Evolutionary conservation across 1,140 invertebrate species (phyloP).

Genomic region (Lordiphosa collinella): DNA sequence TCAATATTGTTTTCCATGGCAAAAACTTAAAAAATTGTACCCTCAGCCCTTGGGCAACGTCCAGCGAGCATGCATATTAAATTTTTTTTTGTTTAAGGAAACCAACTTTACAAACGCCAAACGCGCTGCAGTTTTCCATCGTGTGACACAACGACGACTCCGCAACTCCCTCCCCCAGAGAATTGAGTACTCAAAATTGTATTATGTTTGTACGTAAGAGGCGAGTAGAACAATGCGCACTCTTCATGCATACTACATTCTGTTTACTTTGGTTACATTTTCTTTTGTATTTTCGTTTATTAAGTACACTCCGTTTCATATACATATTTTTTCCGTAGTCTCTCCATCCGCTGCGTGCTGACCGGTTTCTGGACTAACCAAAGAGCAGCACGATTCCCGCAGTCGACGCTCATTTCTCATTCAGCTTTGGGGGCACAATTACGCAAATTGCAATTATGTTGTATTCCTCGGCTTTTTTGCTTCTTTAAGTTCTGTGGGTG

Average conservation of each 20-base stretch:
- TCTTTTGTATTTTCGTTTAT: slow-evolving; percentile 59
- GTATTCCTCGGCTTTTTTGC: slow-evolving; percentile 48
- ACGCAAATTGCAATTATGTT: slow-evolving; percentile 69
- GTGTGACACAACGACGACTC: slow-evolving; percentile 25
- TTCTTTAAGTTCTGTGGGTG: slow-evolving; percentile 10
- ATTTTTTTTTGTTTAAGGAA: slow-evolving; percentile 20
- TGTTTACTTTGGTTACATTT: slow-evolving; percentile 55
- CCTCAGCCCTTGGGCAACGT: slow-evolving; percentile 15
- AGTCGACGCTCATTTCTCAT: slow-evolving; percentile 56
- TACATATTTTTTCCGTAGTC: slow-evolving; percentile 8
- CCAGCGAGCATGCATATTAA: slow-evolving; percentile 42
- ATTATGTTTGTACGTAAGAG: slow-evolving; percentile 1
- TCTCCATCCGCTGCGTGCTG: slow-evolving; percentile 9
- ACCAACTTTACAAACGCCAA: slow-evolving; percentile 16
- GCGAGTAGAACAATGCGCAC: slow-evolving; percentile 19
- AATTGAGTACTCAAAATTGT: slow-evolving; percentile 20
- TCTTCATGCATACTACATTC: slow-evolving; percentile 45
- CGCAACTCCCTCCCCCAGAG: not conserved
- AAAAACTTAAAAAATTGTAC: slow-evolving; percentile 15
- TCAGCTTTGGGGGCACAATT: slow-evolving; percentile 65
- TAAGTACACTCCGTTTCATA: slow-evolving; percentile 58
- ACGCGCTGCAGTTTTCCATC: slow-evolving; percentile 34
- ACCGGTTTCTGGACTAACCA: no score
- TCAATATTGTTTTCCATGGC: slow-evolving; percentile 14
- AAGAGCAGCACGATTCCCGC: slow-evolving; percentile 17